Evolutionary conservation across 2,113 vertebrate genomes (phyloP).

Genomic region (Leptobrachium ailaonicum): DNA sequence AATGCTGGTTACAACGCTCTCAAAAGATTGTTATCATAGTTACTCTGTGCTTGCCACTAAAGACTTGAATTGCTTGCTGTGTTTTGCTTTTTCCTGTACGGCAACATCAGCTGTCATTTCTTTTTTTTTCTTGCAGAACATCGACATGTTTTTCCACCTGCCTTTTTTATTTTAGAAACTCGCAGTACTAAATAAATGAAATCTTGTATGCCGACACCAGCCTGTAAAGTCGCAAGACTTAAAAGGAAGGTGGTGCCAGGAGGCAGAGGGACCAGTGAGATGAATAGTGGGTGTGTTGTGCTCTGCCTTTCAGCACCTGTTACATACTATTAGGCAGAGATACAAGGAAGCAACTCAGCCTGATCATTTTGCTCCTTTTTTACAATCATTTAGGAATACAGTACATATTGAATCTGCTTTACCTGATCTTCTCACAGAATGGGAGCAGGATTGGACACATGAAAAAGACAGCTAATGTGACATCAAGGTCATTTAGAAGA

Average conservation of each 20-base stretch:
- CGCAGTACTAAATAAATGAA: too few relatives aligned
- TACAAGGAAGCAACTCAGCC: neutral
- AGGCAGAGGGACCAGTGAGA: neutral
- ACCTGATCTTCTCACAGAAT: neutral
- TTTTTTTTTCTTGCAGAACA: too few relatives aligned
- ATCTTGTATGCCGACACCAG: neutral
- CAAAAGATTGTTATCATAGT: too few relatives aligned
- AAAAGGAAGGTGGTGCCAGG: neutral
- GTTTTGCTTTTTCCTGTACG: too few relatives aligned
- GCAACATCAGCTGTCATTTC: too few relatives aligned
- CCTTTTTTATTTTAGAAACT: too few relatives aligned
- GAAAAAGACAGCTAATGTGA: neutral
- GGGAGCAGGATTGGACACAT: neutral
- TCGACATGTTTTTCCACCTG: too few relatives aligned
- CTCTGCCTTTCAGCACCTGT: conserved; percentile 4
- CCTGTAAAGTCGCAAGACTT: neutral
- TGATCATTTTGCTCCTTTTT: neutral
- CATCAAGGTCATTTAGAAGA: neutral
- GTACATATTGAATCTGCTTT: neutral
- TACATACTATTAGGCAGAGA: neutral
- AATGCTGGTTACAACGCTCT: too few relatives aligned
- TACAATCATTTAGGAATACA: neutral
- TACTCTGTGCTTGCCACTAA: too few relatives aligned
- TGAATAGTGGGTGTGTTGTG: neutral
- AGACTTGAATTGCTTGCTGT: too few relatives aligned